Evolutionary conservation across 2,888 invertebrate genomes (phyloP).

Genomic region (Diarsia dahlii): DNA sequence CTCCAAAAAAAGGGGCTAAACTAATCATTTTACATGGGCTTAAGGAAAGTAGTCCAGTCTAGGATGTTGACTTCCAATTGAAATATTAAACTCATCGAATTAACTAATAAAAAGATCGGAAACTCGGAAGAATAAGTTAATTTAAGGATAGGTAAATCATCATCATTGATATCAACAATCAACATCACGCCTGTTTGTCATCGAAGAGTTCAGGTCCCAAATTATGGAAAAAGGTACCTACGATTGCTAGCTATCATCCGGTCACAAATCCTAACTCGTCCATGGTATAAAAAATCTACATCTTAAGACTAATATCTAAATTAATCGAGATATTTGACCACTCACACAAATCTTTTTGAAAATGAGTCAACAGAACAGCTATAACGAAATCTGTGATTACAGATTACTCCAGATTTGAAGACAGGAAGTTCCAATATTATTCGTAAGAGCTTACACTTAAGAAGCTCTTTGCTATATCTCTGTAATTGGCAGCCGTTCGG

Average conservation of each 20-base stretch:
- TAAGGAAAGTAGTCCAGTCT: background rate
- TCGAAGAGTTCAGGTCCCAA: background rate
- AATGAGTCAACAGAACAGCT: conserved; percentile 4
- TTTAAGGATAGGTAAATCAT: no score
- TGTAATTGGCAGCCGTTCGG: conserved; percentile 34
- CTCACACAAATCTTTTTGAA: background rate
- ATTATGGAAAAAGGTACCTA: no score
- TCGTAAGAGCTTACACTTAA: conserved; percentile 16
- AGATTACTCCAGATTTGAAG: conserved; percentile 15
- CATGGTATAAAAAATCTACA: no score
- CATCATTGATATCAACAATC: background rate
- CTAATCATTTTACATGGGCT: conserved; percentile 22
- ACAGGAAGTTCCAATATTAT: conserved; percentile 32
- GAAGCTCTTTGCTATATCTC: conserved; percentile 52
- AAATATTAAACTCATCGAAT: conserved; percentile 15
- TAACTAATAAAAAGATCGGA: background rate
- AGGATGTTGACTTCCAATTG: conserved; percentile 22
- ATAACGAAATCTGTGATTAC: conserved; percentile 20
- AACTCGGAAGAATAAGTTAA: background rate
- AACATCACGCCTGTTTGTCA: background rate
- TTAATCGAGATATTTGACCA: background rate
- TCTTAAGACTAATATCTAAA: background rate
- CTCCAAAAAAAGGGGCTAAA: background rate
- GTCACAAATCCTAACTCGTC: background rate
- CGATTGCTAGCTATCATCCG: background rate